Percentiles rank a stretch among this genome's conserved stretches.
Conservation (phyloP, 1,140 invertebrate genomes). For the Pectinophora gossypiella region DNA sequence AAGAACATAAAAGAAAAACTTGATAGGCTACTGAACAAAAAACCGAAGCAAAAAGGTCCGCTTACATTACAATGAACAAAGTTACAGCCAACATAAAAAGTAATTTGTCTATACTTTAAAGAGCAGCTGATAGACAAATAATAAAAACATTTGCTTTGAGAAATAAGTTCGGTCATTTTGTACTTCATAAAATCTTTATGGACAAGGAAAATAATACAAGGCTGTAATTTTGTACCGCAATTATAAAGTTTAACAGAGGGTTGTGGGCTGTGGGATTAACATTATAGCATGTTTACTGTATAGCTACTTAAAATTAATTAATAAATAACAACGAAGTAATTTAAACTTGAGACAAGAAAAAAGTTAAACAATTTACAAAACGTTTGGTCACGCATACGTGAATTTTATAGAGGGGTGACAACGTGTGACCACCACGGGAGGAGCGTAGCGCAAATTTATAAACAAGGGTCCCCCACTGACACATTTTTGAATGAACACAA, state of each 20-base stretch:
- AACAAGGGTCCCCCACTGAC: slow-evolving; percentile 34
- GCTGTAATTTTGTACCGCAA: not conserved
- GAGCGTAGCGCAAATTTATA: slow-evolving; percentile 16
- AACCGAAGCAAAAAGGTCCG: not conserved
- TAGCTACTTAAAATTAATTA: not conserved
- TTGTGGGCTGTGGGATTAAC: no score
- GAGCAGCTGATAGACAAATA: not conserved
- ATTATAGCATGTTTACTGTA: no score
- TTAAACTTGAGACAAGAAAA: no score
- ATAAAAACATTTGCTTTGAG: not conserved
- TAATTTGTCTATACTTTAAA: not conserved
- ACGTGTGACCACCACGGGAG: slow-evolving; percentile 15
- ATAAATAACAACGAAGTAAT: not conserved
- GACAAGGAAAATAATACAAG: not conserved
- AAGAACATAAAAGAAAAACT: not conserved
- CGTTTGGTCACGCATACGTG: slow-evolving; percentile 11
- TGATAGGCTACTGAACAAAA: not conserved
- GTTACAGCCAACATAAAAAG: not conserved
- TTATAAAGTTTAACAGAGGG: not conserved
- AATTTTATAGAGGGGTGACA: slow-evolving; percentile 19
- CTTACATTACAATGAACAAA: not conserved
- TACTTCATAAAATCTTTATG: not conserved
- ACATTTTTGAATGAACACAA: slow-evolving; percentile 32
- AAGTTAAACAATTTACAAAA: not conserved
- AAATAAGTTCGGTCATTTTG: not conserved